Evolutionary conservation across 2,113 vertebrate species (phyloP).

Genomic region (Lasiurus borealis): DNA sequence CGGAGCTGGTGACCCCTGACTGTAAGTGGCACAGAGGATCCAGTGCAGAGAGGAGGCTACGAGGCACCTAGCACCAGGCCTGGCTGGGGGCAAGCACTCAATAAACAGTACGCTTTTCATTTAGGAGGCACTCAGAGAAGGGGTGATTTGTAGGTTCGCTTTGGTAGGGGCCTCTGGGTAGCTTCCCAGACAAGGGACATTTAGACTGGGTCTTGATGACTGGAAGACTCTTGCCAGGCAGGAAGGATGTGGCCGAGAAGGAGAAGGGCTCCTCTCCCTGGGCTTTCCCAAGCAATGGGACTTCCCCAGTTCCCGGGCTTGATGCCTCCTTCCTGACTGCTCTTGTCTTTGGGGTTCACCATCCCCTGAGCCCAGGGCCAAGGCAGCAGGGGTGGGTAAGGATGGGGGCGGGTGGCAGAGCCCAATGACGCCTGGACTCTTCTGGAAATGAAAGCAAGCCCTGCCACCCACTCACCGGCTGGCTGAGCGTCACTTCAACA

Average conservation of each 20-base stretch:
- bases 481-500: slow-evolving; percentile 45
- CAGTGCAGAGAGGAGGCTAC: no score
- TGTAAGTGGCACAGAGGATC: not conserved
- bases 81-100: not conserved
- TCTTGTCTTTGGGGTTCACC: not conserved
- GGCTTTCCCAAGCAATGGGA: not conserved
- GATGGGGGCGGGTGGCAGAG: not conserved
- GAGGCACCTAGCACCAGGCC: not conserved
- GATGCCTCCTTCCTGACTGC: not conserved
- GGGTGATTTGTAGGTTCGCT: no score
- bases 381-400: not conserved
- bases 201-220: slow-evolving; percentile 19
- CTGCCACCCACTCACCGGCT: slow-evolving; percentile 70
- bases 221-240: not conserved
- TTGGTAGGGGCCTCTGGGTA: not conserved
- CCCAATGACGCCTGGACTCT: not conserved
- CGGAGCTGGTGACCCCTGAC: not conserved
- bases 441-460: slow-evolving; percentile 65
- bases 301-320: not conserved
- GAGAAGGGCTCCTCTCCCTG: not conserved
- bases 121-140: not conserved
- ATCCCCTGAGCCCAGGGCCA: not conserved
- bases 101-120: not conserved
- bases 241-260: not conserved
- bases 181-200: not conserved